These are phyloP conservation scores for Hyposmocoma kahamanoa DNA, from an alignment of 1,140 invertebrate genomes.

Conservation along the genomic window DNA sequence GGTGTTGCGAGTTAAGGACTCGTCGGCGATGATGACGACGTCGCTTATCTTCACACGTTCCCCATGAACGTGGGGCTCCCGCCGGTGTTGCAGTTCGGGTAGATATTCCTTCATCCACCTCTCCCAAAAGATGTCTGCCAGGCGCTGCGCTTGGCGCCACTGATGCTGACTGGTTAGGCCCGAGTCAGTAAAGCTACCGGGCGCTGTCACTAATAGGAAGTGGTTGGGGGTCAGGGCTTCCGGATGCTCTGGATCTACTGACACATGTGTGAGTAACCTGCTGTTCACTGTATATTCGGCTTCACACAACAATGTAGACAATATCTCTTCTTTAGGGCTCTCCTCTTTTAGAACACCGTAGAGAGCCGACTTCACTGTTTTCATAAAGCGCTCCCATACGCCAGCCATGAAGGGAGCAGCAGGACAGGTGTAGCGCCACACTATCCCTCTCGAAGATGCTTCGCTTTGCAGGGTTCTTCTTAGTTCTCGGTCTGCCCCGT, in stretches of 20 bases:
- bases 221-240: constrained; percentile 39
- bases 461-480: too few relatives aligned
- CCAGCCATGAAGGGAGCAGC: constrained; percentile 51
- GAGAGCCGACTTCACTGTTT: constrained; percentile 40
- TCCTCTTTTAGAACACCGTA: constrained; percentile 11
- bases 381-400: constrained; percentile 51
- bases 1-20: constrained; percentile 8
- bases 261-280: constrained; percentile 36
- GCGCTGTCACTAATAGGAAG: constrained; percentile 28
- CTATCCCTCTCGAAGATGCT: too few relatives aligned
- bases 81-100: too few relatives aligned
- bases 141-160: constrained; percentile 19
- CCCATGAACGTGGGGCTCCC: background rate
- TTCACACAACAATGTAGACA: constrained; percentile 27
- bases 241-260: constrained; percentile 17
- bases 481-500: too few relatives aligned
- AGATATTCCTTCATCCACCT: constrained; percentile 29
- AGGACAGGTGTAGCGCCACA: constrained; percentile 57
- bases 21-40: constrained; percentile 10
- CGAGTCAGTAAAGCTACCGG: constrained; percentile 8
- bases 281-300: constrained; percentile 33
- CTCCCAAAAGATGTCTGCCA: constrained; percentile 27
- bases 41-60: constrained; percentile 8
- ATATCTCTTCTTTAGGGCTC: constrained; percentile 23
- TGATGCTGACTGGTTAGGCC: constrained; percentile 7